Conservation (phyloP, 2,888 invertebrate species). For the Rapana venosa region DNA sequence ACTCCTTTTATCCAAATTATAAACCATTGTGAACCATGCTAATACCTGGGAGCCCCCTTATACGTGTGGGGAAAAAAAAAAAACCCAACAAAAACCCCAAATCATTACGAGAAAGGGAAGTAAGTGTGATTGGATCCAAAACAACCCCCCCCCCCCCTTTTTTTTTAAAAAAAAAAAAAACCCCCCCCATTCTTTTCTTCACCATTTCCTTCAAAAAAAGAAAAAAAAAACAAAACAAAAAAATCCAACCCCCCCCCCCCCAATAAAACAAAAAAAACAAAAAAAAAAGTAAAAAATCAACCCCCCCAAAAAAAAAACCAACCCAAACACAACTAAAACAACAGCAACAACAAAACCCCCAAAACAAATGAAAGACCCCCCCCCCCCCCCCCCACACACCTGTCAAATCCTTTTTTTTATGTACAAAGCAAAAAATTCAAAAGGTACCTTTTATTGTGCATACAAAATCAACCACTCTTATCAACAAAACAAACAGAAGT, state of each 20-base stretch:
- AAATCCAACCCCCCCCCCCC: not conserved
- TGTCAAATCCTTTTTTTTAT: not conserved
- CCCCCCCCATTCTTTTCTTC: too few species aligned
- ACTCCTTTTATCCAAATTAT: too few species aligned
- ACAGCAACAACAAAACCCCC: not conserved
- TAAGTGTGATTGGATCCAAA: not conserved
- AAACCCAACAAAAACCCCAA: not conserved
- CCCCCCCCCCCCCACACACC: too few species aligned
- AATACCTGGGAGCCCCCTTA: too few species aligned
- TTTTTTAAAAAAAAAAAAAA: not conserved
- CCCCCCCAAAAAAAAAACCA: too few species aligned
- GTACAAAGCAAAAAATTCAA: not conserved
- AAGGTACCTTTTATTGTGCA: not conserved
- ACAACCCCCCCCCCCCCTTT: too few species aligned
- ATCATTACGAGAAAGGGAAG: not conserved
- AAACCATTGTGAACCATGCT: too few species aligned
- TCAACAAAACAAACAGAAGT: not conserved
- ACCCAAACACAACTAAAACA: not conserved
- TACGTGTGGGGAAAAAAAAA: not conserved
- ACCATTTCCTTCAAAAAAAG: not conserved
- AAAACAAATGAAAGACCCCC: not conserved
- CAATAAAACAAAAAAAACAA: not conserved
- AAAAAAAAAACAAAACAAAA: not conserved
- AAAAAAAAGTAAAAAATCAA: not conserved
- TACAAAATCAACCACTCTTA: too few species aligned